Base-by-base conservation (phyloP, 2,113 vertebrate species). In the Grantiella picta region DNA sequence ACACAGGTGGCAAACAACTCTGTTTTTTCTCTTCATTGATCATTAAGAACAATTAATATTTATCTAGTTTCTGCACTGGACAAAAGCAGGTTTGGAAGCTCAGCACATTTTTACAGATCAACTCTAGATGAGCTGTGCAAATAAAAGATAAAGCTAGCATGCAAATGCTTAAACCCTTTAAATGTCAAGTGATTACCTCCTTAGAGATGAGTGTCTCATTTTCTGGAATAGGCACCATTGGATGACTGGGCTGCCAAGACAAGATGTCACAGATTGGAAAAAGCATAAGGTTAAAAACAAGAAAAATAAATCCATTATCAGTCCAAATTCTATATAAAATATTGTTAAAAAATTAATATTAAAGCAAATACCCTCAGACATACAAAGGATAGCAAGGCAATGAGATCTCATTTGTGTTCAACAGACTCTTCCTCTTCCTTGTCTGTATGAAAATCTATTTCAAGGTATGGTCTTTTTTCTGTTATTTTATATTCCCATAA, bases 161-260 rank as follows among this genome's bases (percentile, higher is more conserved):
- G 64, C 36, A 85, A 82, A 80, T 50, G 13, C 7, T 90, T 72
- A 87, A 78, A 86, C 4, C 10, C 18, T 44, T 70, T n/a, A 68
- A 91, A 69, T 65, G 20, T 45, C 45, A 87, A 64, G 15, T 54
- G 68, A 79, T 98, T 98, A 98, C 98, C 98, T 98, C 94, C 85
- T 97, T 95, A 42, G 96, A 97, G 95, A 90, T 86, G 86, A 98
- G 97, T 57, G 95, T 95, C 95, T 98, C 98, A 7, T 98, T 97
- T 97, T 98, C 98, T 91, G 98, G 98, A 97, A 98, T 98, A 94
- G 97, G 93, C 92, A 97, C 93, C 92, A 98, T 98, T 54, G 98
- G 96, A 96, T 97, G 97, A 95, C 88, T 95, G 70, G 95, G 94
- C 97, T 98, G 97, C 84, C 22, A 1, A 97, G 89, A 38, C 89